Evolutionary conservation across 2,113 vertebrate genomes (phyloP).

Genomic region (Eurystomus gularis): DNA sequence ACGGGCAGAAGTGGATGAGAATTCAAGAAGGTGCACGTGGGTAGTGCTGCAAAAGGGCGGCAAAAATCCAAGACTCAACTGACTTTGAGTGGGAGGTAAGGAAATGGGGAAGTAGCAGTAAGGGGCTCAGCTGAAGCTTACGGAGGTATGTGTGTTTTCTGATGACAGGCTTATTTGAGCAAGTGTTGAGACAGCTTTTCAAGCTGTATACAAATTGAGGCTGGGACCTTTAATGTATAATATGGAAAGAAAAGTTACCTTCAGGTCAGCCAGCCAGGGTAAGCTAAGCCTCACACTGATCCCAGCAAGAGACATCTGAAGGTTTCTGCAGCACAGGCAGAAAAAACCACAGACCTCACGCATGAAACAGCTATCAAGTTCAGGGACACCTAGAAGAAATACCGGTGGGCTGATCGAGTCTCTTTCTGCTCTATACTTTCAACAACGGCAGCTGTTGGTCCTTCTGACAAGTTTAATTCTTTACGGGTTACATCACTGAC

Average conservation of each 20-base stretch:
- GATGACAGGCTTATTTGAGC: background rate
- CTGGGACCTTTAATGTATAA: background rate
- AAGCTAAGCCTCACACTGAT: background rate
- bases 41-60: background rate
- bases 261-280: background rate
- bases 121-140: background rate
- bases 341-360: background rate
- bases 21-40: background rate
- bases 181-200: background rate
- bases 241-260: background rate
- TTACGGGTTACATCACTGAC: conserved; percentile 9
- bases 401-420: background rate
- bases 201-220: background rate
- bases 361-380: background rate
- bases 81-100: background rate
- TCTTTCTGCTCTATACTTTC: background rate
- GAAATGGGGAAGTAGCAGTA: background rate
- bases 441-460: background rate
- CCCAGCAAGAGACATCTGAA: background rate
- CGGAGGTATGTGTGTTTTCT: background rate
- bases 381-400: background rate
- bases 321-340: background rate
- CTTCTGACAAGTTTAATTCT: conserved; percentile 4
- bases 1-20: background rate
- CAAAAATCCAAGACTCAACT: background rate